These are phyloP conservation scores for Lycaon pictus DNA, from an alignment of 2,113 vertebrate genomes.

Conservation along the genomic window DNA sequence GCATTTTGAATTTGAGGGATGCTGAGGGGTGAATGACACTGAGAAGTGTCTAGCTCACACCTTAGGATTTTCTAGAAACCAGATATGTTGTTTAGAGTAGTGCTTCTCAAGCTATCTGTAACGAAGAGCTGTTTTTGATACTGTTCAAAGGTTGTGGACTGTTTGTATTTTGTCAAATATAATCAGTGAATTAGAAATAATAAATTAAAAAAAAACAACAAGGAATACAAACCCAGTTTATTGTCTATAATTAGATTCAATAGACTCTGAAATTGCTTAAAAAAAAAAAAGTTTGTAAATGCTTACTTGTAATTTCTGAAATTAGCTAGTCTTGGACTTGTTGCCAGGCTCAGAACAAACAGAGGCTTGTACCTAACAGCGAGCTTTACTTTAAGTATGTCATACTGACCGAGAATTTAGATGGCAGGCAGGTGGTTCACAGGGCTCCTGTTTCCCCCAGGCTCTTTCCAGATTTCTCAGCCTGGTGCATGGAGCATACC, in stretches of 20 bases:
- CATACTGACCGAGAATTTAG: background rate
- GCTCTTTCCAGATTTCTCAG: background rate
- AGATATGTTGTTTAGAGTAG: background rate
- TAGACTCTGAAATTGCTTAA: background rate
- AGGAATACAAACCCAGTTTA: background rate
- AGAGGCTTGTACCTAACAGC: background rate
- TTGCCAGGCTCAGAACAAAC: background rate
- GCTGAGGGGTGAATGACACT: background rate
- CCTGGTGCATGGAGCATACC: fast-evolving
- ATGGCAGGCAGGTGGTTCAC: too few relatives aligned
- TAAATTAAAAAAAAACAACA: background rate
- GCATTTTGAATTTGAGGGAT: background rate
- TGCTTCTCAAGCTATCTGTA: background rate
- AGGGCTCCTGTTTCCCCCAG: background rate
- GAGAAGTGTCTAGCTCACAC: background rate
- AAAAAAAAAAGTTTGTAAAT: background rate
- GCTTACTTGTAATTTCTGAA: background rate
- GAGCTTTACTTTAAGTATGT: background rate
- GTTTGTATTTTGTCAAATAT: conserved; percentile 39
- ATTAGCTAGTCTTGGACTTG: background rate
- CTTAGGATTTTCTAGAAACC: background rate
- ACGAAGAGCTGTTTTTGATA: background rate
- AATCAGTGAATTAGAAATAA: conserved; percentile 3
- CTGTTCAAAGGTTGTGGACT: background rate
- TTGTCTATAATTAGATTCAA: background rate